Evolutionary conservation across 2,113 vertebrate species (phyloP).

Genomic region (Neoarius graeffei): DNA sequence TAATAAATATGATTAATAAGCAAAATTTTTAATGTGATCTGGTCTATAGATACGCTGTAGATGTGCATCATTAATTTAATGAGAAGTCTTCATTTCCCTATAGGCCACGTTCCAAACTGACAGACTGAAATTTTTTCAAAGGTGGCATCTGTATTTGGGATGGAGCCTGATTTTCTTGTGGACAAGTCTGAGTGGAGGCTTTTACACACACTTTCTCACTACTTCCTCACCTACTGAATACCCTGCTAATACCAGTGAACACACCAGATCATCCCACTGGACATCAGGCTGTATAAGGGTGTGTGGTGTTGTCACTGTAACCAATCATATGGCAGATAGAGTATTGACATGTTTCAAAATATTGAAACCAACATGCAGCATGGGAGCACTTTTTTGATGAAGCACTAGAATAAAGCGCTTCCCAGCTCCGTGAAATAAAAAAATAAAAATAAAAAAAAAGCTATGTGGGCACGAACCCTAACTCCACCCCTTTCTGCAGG

Average conservation of each 20-base stretch:
- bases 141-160: neutral
- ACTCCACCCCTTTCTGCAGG: neutral
- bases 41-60: neutral
- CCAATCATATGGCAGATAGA: too few species aligned
- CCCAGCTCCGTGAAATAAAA: too few species aligned
- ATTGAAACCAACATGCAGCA: too few species aligned
- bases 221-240: too few species aligned
- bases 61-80: neutral
- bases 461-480: neutral
- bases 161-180: neutral
- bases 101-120: neutral
- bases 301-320: too few species aligned
- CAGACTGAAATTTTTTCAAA: neutral
- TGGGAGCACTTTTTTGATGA: too few species aligned
- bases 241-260: too few species aligned
- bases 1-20: neutral
- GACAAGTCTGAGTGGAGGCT: neutral
- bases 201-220: neutral
- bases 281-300: neutral
- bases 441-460: too few species aligned
- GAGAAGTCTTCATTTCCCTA: neutral
- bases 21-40: neutral
- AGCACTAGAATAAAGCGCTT: too few species aligned
- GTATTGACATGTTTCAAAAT: too few species aligned
- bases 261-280: too few species aligned